Evolutionary conservation across 2,113 vertebrate species (phyloP), one percentile per base, ranked within the genome.

Genomic region (Perca schrenkii): DNA sequence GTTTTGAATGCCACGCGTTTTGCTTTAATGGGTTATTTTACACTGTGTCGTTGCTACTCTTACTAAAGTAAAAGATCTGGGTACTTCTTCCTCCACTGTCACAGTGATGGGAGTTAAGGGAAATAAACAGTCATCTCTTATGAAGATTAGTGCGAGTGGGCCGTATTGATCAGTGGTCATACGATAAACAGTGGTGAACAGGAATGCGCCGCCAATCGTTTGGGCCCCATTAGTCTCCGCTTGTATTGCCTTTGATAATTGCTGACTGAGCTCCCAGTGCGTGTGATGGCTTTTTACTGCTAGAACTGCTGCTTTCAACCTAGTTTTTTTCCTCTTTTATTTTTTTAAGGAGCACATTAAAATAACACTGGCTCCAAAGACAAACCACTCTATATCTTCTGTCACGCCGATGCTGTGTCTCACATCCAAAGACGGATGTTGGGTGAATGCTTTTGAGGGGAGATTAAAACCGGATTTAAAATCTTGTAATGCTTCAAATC

Each of bases 121-220:
- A 86, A 89, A 88, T 89, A 89, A 93, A 90, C 88, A 83, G 90
- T 90, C 89, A 31, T 87, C 85, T 80, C 79, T 92, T 73, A 79
- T 69, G 91, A 89, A 88, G 91, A 94, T 89, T 86, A 86, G 89
- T 86, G 83, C 80, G 77, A 92, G 89, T 88, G 89, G 69, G 63
- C 78, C 1, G 19, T 92, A 93, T 94, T 88, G 93, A 94, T 94
- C 89, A 74, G 88, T 31, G 93, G 91, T 87, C 92, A 86, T 83
- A 86, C 84, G 82, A 89, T 88, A 83, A 91, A 92, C 90, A 82
- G 91, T 8, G 84, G 86, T 90, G 88, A 82, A 89, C 83, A 72
- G 82, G 63, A 86, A 77, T 74, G 84, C 58, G 81, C 87, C 68
- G 89, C 88, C 83, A 62, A 92, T 93, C 86, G 90, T 89, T 91